Percentiles rank a stretch among this genome's conserved stretches.
These are phyloP conservation scores for Chorisops tibialis DNA, from an alignment of 2,888 invertebrate species.

Conservation along the genomic window DNA sequence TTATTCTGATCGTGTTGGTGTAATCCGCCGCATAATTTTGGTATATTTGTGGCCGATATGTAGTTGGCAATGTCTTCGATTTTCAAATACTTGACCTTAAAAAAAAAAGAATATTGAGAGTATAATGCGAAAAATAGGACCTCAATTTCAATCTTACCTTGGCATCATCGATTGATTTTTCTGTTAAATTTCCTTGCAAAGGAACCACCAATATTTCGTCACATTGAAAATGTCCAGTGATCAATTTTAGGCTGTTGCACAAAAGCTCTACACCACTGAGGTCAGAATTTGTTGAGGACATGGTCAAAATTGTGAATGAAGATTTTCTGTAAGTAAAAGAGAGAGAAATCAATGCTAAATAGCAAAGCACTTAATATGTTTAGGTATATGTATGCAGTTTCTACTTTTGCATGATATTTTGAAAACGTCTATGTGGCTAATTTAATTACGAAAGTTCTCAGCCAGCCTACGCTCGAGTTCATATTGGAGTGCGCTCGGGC, in stretches of 20 bases:
- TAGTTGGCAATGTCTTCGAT: slow-evolving; percentile 18
- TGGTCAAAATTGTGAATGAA: slow-evolving; percentile 45
- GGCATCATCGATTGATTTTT: slow-evolving; percentile 8
- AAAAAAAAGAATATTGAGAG: not conserved
- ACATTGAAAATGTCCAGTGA: slow-evolving; percentile 51
- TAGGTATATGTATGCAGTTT: no score
- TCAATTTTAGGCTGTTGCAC: slow-evolving; percentile 51
- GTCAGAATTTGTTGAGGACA: slow-evolving; percentile 46
- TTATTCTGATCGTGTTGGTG: slow-evolving; percentile 66
- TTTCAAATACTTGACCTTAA: slow-evolving; percentile 25
- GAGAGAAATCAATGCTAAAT: slow-evolving; percentile 8
- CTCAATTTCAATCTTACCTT: slow-evolving; percentile 12
- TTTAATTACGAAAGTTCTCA: no score
- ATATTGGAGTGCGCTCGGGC: no score
- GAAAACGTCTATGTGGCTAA: no score
- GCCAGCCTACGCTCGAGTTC: no score
- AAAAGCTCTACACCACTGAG: slow-evolving; percentile 50
- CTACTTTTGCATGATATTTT: no score
- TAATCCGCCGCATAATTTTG: slow-evolving; percentile 59
- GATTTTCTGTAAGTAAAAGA: slow-evolving; percentile 30
- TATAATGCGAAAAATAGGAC: no score
- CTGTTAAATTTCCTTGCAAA: slow-evolving; percentile 44
- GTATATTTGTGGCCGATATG: slow-evolving; percentile 38
- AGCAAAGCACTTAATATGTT: no score
- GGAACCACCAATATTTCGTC: slow-evolving; percentile 50